Conservation (phyloP, 1,140 invertebrate species). For the Bombyx mandarina region DNA sequence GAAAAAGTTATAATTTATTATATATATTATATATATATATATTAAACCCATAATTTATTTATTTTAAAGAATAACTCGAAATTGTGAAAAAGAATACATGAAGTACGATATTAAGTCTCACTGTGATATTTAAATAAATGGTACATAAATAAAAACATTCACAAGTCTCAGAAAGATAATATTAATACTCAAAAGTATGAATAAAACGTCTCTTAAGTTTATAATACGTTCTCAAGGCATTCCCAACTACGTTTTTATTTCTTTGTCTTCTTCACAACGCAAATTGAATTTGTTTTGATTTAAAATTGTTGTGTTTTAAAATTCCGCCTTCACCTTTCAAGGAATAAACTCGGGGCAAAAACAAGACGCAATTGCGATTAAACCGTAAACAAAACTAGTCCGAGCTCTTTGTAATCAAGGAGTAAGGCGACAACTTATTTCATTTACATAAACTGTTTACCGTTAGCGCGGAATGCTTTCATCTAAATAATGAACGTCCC, state of each 20-base stretch:
- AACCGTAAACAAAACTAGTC: conserved; percentile 48
- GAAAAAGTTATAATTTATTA: too few relatives aligned
- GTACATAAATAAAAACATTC: too few relatives aligned
- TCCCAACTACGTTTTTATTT: neutral
- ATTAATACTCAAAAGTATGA: too few relatives aligned
- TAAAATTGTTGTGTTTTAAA: conserved; percentile 9
- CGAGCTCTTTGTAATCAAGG: conserved; percentile 54
- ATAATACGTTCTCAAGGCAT: neutral
- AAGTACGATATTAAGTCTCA: too few relatives aligned
- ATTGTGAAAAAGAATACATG: too few relatives aligned
- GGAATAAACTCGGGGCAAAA: conserved; percentile 30
- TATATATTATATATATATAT: too few relatives aligned
- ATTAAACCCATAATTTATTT: too few relatives aligned
- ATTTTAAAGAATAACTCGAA: too few relatives aligned
- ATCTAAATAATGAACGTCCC: conserved; percentile 21
- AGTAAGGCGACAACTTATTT: conserved; percentile 52
- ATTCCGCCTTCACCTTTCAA: conserved; percentile 22
- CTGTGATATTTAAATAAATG: too few relatives aligned
- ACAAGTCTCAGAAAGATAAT: too few relatives aligned
- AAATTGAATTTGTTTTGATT: neutral
- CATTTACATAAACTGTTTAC: conserved; percentile 58
- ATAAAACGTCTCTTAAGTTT: too few relatives aligned
- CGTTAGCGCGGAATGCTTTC: conserved; percentile 41
- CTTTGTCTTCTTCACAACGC: neutral
- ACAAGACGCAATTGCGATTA: conserved; percentile 42